Evolutionary conservation across 1,140 invertebrate genomes (phyloP).

Genomic region (Harpegnathos saltator): DNA sequence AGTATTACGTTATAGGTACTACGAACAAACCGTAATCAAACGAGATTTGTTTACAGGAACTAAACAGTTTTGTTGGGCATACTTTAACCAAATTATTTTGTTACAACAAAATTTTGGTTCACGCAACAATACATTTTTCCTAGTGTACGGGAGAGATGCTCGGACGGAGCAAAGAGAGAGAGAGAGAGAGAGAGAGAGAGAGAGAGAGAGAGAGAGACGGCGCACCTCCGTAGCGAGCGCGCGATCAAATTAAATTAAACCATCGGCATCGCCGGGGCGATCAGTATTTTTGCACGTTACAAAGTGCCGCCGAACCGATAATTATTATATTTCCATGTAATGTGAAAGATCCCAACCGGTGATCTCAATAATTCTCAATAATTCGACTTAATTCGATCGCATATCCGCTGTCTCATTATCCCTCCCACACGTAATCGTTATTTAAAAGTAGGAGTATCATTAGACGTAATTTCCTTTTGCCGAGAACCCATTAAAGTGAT

Average conservation of each 20-base stretch:
- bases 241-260: conserved; percentile 37
- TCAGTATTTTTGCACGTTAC: conserved; percentile 17
- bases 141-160: no score
- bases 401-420: conserved; percentile 25
- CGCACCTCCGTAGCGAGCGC: background rate
- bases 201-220: no score
- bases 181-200: no score
- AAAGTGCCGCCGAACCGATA: conserved; percentile 34
- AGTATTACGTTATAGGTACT: no score
- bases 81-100: no score
- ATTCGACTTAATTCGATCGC: conserved; percentile 46
- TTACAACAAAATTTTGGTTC: no score
- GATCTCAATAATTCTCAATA: conserved; percentile 41
- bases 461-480: conserved; percentile 42
- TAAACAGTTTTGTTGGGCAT: no score
- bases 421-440: conserved; percentile 4
- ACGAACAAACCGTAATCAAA: no score
- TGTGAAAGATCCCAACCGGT: conserved; percentile 20
- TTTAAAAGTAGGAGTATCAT: conserved; percentile 45
- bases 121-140: no score
- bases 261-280: conserved; percentile 1
- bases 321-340: conserved; percentile 42
- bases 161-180: conserved; percentile 17
- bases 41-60: no score
- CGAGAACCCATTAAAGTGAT: conserved; percentile 45